These are phyloP conservation scores for Hexactinellida sp. DNA, from an alignment of 37 sponge, comb jelly and placozoan species.

Conservation along the genomic window DNA sequence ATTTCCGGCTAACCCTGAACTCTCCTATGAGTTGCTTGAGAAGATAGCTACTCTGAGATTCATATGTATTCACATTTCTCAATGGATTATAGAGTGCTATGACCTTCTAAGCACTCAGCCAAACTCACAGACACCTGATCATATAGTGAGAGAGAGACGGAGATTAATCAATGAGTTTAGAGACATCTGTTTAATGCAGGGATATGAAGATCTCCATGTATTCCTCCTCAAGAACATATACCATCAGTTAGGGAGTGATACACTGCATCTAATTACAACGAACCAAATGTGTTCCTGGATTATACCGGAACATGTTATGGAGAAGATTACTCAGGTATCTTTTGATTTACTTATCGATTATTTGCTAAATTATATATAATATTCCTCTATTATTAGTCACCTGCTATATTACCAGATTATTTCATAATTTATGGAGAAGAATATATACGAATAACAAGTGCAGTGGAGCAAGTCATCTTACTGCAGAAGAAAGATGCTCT, in stretches of 20 bases:
- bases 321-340: background rate
- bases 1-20: background rate
- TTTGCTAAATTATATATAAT: background rate
- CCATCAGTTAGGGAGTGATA: slow-evolving; percentile 7
- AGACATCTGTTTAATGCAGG: background rate
- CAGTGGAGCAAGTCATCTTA: background rate
- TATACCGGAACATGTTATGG: background rate
- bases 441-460: background rate
- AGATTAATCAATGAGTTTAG: background rate
- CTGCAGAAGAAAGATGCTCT: background rate
- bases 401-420: background rate
- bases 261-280: background rate
- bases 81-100: background rate
- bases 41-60: background rate
- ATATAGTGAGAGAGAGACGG: background rate
- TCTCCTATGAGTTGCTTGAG: background rate
- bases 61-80: background rate
- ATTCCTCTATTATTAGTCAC: background rate
- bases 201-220: background rate
- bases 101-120: background rate
- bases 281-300: background rate
- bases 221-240: background rate
- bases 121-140: background rate
- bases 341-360: too few relatives aligned
- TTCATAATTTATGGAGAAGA: slow-evolving; percentile 11